Evolutionary conservation across 2,888 invertebrate species (phyloP).

Genomic region (Apotomis turbidana): DNA sequence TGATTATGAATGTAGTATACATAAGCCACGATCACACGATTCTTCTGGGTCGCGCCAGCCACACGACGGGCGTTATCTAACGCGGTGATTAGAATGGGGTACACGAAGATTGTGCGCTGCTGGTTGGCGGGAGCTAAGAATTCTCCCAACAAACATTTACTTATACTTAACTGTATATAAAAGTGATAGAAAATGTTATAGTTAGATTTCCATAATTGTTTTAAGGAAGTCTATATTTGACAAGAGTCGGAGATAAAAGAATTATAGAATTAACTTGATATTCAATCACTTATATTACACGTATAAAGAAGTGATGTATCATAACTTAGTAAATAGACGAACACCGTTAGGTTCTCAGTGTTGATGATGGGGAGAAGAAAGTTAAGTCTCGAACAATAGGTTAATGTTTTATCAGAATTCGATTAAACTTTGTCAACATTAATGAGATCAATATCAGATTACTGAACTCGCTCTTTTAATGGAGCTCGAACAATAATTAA

Average conservation of each 20-base stretch:
- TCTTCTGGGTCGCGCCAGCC: constrained; percentile 53
- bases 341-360: background rate
- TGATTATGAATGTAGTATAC: no score
- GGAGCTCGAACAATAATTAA: constrained; percentile 11
- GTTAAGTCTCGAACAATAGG: constrained; percentile 18
- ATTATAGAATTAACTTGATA: no score
- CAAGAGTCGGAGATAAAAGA: no score
- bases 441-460: constrained; percentile 33
- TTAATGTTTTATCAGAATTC: constrained; percentile 27
- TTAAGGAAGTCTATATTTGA: no score
- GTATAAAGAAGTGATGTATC: no score
- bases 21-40: constrained; percentile 42
- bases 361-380: background rate
- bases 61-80: constrained; percentile 62
- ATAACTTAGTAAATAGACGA: background rate
- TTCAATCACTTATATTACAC: no score
- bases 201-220: no score
- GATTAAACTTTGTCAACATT: constrained; percentile 29
- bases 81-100: constrained; percentile 54
- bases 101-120: no score
- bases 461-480: constrained; percentile 16
- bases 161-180: no score
- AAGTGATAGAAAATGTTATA: no score
- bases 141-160: no score
- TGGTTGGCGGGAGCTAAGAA: no score